Conservation (phyloP, 2,113 vertebrate genomes). For the Edolisoma coerulescens region DNA sequence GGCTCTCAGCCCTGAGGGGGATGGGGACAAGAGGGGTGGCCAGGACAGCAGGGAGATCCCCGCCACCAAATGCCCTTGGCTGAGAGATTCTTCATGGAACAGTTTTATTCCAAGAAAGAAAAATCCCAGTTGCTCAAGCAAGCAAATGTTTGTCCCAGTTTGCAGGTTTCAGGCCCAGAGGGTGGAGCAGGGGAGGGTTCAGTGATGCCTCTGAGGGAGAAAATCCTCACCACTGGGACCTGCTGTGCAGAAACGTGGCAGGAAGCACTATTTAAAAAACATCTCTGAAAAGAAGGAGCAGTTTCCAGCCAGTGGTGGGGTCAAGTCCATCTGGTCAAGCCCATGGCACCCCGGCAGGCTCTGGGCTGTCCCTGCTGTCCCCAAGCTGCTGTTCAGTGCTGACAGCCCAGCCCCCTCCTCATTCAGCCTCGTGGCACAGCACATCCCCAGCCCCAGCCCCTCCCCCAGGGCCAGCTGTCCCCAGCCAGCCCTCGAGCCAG, state of each 20-base stretch:
- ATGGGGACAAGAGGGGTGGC: background rate
- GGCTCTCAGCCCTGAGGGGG: background rate
- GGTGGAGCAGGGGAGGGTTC: background rate
- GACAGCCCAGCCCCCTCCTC: background rate
- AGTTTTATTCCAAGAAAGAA: background rate
- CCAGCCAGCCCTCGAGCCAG: background rate
- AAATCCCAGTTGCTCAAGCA: background rate
- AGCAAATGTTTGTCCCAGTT: background rate
- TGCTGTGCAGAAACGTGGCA: background rate
- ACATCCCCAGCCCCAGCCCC: background rate
- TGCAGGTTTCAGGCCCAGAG: background rate
- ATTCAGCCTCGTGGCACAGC: background rate
- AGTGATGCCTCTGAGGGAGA: background rate
- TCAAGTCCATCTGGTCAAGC: accelerated
- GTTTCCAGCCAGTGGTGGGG: background rate
- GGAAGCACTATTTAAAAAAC: background rate
- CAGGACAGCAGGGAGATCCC: background rate
- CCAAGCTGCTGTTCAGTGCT: background rate
- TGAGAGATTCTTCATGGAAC: background rate
- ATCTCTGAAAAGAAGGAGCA: background rate
- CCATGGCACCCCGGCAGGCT: background rate
- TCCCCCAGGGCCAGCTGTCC: background rate
- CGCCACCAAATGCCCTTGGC: background rate
- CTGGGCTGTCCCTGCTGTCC: background rate
- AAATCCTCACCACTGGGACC: background rate